phyloP scores from a whole-genome alignment of 2,113 vertebrate species.

The Rhabdomys dilectus region DNA sequence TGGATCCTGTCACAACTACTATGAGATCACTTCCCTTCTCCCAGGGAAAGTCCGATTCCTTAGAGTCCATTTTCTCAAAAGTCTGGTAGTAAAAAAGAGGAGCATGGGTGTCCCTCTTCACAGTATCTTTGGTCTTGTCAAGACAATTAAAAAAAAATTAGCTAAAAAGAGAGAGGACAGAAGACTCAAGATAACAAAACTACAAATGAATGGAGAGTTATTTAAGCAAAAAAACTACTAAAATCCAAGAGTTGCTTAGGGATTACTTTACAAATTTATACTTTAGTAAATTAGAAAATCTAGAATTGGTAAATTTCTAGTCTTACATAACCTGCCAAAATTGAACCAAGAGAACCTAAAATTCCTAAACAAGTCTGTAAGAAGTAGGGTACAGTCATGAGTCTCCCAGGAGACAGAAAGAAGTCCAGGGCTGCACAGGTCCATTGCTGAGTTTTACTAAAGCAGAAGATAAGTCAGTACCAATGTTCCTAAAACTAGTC shows the following conservation, averaged over 20 bases:
- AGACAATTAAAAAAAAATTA: not conserved
- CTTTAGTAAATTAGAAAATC: not conserved
- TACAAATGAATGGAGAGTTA: not conserved
- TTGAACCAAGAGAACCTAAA: not conserved
- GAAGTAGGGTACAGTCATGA: not conserved
- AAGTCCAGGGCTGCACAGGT: not conserved
- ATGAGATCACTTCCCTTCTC: not conserved
- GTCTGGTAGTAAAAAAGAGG: not conserved
- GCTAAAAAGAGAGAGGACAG: not conserved
- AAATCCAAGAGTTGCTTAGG: not conserved
- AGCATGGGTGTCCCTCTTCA: not conserved
- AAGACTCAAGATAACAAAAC: not conserved
- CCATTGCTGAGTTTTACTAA: not conserved
- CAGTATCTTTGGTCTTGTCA: not conserved
- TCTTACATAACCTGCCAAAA: not conserved
- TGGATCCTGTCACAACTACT: not conserved
- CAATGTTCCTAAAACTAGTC: not conserved
- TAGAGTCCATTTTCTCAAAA: not conserved
- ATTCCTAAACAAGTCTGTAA: not conserved
- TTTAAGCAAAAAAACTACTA: not conserved
- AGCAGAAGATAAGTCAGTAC: not conserved
- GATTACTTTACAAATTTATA: not conserved
- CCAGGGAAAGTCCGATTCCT: not conserved
- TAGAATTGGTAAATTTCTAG: not conserved
- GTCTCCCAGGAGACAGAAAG: not conserved